phyloP scores from a whole-genome alignment of 2,113 vertebrate genomes.

The Manacus vitellinus region DNA sequence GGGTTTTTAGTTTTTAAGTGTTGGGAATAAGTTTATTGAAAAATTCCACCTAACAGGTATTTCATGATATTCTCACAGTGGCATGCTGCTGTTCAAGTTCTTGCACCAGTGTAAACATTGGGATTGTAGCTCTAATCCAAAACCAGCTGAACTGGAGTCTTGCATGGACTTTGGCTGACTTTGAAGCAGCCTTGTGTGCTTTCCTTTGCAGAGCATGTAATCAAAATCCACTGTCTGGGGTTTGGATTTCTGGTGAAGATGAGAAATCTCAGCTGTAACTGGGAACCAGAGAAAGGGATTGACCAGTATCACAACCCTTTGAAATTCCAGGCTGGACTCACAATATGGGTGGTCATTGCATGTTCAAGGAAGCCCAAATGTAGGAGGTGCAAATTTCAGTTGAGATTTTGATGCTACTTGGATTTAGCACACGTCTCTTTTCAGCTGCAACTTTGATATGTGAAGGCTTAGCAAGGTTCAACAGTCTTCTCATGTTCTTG shows the following conservation, averaged over 20 bases:
- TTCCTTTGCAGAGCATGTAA: too few species aligned
- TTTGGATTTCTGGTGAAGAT: background rate
- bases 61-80: too few species aligned
- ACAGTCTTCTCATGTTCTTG: background rate
- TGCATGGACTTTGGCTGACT: too few species aligned
- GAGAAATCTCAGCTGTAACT: background rate
- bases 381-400: background rate
- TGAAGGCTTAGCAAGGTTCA: background rate
- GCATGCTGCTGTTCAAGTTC: too few species aligned
- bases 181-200: too few species aligned
- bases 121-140: too few species aligned
- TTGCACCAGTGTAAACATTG: too few species aligned
- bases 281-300: background rate
- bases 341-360: background rate
- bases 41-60: too few species aligned
- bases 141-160: too few species aligned
- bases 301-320: background rate
- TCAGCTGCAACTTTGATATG: background rate
- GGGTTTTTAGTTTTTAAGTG: too few species aligned
- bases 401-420: background rate
- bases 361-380: background rate
- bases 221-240: background rate
- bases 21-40: too few species aligned
- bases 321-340: background rate
- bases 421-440: background rate